Percentiles rank a stretch among this genome's conserved stretches.
Evolutionary conservation across 2,113 vertebrate genomes (phyloP).

Genomic region (Geothlypis trichas): DNA sequence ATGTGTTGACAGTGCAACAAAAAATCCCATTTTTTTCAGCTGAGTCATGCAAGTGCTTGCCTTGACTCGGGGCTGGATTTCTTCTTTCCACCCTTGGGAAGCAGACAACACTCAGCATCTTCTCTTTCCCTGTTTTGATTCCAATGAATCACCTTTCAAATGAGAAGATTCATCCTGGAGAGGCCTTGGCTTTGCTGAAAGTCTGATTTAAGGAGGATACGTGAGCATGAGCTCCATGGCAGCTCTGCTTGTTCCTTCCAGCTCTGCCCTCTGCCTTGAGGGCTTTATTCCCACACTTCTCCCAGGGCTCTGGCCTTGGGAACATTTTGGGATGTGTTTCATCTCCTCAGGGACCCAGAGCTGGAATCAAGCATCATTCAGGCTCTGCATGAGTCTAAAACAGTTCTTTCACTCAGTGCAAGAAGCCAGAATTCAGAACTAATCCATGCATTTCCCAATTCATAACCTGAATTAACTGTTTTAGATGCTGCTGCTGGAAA

Average conservation of each 20-base stretch:
- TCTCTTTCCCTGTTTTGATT: neutral
- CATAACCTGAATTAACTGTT: neutral
- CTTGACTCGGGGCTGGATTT: neutral
- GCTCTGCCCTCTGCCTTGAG: neutral
- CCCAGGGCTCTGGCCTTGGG: neutral
- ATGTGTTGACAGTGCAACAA: neutral
- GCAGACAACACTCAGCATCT: neutral
- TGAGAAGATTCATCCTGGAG: neutral
- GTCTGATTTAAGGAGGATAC: neutral
- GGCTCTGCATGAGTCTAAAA: neutral
- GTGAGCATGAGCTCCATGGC: neutral
- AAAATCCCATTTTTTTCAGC: neutral
- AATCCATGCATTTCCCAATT: neutral
- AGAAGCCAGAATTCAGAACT: neutral
- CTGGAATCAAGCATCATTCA: neutral
- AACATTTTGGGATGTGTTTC: neutral
- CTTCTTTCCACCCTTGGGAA: neutral
- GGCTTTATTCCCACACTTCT: neutral
- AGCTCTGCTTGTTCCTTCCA: neutral
- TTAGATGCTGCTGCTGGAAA: neutral
- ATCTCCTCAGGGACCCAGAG: neutral
- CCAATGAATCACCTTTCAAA: neutral
- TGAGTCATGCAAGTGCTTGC: neutral
- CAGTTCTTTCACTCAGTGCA: neutral
- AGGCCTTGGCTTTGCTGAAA: neutral